These are phyloP conservation scores for Erpornis zantholeuca DNA, from an alignment of 2,113 vertebrate species.

Conservation along the genomic window DNA sequence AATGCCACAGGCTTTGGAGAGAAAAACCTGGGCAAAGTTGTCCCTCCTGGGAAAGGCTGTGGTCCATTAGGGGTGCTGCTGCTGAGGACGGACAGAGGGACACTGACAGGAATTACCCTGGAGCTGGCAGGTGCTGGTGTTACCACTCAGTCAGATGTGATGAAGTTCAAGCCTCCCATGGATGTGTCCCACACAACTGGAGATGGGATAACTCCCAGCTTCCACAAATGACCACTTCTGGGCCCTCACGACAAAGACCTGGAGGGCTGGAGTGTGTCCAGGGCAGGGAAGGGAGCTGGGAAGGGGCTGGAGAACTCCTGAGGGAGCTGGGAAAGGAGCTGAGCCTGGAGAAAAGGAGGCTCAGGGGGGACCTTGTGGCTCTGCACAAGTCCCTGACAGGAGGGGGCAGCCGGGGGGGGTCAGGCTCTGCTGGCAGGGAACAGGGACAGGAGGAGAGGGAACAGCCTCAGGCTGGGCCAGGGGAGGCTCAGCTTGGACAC, in stretches of 20 bases:
- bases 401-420: background rate
- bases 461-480: background rate
- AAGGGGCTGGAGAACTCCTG: background rate
- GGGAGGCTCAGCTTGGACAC: background rate
- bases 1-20: background rate
- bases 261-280: background rate
- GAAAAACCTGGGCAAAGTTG: background rate
- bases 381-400: background rate
- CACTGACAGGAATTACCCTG: background rate
- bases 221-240: background rate
- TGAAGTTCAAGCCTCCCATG: background rate
- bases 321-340: background rate
- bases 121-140: background rate
- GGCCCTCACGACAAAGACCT: too few relatives aligned
- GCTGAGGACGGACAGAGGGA: background rate
- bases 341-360: background rate
- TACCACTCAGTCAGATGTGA: background rate
- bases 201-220: background rate
- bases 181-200: background rate
- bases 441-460: background rate
- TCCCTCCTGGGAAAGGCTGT: background rate
- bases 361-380: background rate
- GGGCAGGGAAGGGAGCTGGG: background rate
- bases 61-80: fast-evolving
- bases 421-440: background rate